Evolutionary conservation across 2,113 vertebrate genomes (phyloP), one percentile per base, ranked within the genome.

Genomic region (Oenanthe melanoleuca): DNA sequence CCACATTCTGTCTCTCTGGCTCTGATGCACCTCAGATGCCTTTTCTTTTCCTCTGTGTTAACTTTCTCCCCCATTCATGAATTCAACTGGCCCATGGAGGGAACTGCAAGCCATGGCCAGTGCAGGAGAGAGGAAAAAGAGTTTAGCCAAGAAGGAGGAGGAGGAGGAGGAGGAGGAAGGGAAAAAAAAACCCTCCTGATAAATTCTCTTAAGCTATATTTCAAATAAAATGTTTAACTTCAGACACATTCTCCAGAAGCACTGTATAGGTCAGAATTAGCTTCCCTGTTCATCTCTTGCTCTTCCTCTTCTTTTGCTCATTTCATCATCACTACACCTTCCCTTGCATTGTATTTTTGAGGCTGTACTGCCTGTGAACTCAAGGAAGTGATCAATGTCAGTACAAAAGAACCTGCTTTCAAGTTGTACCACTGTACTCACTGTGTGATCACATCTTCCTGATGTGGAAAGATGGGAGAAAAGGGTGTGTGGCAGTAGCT

Each of bases 231-330:
- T 52, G 4, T n/a, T 34, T 72, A 37, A 53, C 11, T 85, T 78
- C 17, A 65, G 14, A 15, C 14, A 28, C 28, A 28, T 33, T 79
- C 33, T 80, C 7, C 3, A 19, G 56, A 80, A 73, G 8, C 14
- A 67, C 28, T 44, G 3, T 70, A 73, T 82, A 74, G 9, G 28
- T 53, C 17, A 70, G 20, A 70, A 11, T 15, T 6, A 40, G 28
- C 9, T 71, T 63, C 8, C 2, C 9, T 11, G 15, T 57, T 29
- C 14, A 29, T 5, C 5, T 3, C 19, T 12, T 3, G 5, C 23
- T 94, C 49, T 59, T 82, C 4, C 1, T 56, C 11, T 78, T 69
- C 14, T 26, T 56, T 49, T 72, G 16, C 23, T 78, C 14, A 25
- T 65, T 63, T 74, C 31, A 12, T 29, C 22, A 31, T 49, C n/a